phyloP scores from a whole-genome alignment of 2,797 vertebrate species.

The Amblyopsis hoosieri region DNA sequence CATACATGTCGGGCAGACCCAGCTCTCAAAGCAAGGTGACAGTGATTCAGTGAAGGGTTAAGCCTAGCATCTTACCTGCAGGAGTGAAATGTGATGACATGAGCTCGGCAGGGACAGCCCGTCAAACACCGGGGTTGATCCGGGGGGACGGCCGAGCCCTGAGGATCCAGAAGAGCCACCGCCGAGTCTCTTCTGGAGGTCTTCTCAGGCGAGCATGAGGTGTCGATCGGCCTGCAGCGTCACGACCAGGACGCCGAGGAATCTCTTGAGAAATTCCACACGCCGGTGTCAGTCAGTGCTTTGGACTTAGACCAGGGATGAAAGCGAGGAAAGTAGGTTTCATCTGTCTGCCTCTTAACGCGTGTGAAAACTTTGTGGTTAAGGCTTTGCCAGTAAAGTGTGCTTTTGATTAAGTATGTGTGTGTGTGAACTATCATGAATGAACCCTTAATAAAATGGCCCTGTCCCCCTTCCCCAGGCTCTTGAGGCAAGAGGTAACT shows the following conservation, averaged over 20 bases:
- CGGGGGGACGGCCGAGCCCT: conserved; percentile 3
- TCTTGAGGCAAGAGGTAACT: conserved; percentile 27
- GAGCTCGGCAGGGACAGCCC: background rate
- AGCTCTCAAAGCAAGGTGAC: background rate
- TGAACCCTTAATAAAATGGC: conserved; percentile 67
- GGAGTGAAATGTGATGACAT: conserved; percentile 1
- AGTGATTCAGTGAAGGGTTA: conserved; percentile 5
- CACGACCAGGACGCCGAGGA: conserved; percentile 21
- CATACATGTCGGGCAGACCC: conserved; percentile 17
- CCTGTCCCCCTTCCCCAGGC: conserved; percentile 52
- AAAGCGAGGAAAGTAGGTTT: background rate
- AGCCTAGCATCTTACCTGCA: background rate
- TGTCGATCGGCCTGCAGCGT: conserved; percentile 3
- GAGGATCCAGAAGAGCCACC: conserved; percentile 5
- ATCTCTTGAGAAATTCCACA: conserved; percentile 47
- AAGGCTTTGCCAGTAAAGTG: background rate
- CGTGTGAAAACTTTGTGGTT: background rate
- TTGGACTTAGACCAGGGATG: background rate
- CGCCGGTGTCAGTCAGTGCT: conserved; percentile 53
- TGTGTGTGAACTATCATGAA: background rate
- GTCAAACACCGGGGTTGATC: conserved; percentile 2
- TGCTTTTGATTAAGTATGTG: background rate
- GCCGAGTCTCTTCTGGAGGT: conserved; percentile 18
- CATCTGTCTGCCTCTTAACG: background rate
- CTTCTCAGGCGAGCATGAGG: conserved; percentile 17